These are phyloP conservation scores for Peromyscus polionotus DNA, from an alignment of 2,113 vertebrate species.

Conservation along the genomic window DNA sequence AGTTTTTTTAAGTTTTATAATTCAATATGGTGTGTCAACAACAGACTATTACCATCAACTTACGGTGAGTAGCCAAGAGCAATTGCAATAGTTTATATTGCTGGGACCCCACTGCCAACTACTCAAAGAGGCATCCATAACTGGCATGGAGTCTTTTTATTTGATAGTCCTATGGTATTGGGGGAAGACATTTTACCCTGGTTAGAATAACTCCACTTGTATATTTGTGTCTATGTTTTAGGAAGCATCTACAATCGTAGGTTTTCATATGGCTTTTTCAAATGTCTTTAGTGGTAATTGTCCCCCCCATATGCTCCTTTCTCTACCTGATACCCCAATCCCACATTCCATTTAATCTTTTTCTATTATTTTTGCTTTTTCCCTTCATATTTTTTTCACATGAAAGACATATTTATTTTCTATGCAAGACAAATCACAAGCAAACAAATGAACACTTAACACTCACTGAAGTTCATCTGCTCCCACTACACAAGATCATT, in stretches of 20 bases:
- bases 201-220: too few relatives aligned
- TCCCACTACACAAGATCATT: not conserved
- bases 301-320: not conserved
- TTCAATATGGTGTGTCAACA: not conserved
- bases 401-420: not conserved
- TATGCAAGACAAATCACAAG: not conserved
- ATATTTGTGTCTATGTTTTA: not conserved
- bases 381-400: not conserved
- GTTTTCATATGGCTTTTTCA: not conserved
- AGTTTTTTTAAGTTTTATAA: not conserved
- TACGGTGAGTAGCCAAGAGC: not conserved
- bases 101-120: not conserved
- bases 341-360: not conserved
- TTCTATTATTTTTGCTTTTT: not conserved
- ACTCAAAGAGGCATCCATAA: not conserved
- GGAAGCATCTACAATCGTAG: not conserved
- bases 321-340: not conserved
- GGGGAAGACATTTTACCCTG: not conserved
- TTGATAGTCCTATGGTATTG: not conserved
- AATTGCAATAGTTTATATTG: not conserved
- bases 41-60: not conserved
- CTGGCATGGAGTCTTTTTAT: not conserved
- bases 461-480: not conserved
- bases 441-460: conserved; percentile 32
- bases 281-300: not conserved